Evolutionary conservation across 2,113 vertebrate species (phyloP), one percentile per base, ranked within the genome.

Genomic region (Butastur rufipennis): DNA sequence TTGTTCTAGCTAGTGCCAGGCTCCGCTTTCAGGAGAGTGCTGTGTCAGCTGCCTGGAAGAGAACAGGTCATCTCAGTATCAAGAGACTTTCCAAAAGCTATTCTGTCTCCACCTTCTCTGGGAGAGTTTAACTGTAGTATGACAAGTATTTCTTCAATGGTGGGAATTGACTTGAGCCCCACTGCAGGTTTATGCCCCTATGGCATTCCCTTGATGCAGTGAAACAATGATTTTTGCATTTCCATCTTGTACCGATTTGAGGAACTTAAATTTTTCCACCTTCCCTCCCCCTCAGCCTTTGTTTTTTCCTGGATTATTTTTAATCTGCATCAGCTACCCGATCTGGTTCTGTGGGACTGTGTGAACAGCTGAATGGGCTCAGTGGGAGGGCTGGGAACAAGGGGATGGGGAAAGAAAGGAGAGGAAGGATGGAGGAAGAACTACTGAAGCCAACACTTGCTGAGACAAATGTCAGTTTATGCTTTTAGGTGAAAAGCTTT

Each of bases 251-350:
- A 19, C 48, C 34, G 70, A 48, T 93, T 80, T 72, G 58, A 94
- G 70, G 45, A 96, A 93, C 74, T 88, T 61, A 40, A 52, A 66
- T 93, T 91, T 91, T 96, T 96, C 56, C 40, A 82, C 78, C 87
- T 94, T 95, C 68, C 68, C 83, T 93, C 89, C 93, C 95, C 91
- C 87, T 96, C 78, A 56, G 62, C 67, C 86, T 79, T 91, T 94
- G 95, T 95, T 91, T 96, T 96, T 96, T 96, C 96, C 85, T 93
- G 81, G 53, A 95, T 96, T 95, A 96, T 95, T 97, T 97, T 96
- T 91, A 91, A 93, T 95, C 90, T 94, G 84, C 79, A 82, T 81
- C 70, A 93, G 78, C 58, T 75, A 93, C 90, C 81, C 70, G 21
- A 91, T 96, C 90, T 90, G 81, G 90, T 91, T 97, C 71, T 52